A percentile compares a stretch with the other conserved stretches of the same genome.
Evolutionary conservation across 2,797 vertebrate species (phyloP).

Genomic region (Sebastiscus albofasciatus): DNA sequence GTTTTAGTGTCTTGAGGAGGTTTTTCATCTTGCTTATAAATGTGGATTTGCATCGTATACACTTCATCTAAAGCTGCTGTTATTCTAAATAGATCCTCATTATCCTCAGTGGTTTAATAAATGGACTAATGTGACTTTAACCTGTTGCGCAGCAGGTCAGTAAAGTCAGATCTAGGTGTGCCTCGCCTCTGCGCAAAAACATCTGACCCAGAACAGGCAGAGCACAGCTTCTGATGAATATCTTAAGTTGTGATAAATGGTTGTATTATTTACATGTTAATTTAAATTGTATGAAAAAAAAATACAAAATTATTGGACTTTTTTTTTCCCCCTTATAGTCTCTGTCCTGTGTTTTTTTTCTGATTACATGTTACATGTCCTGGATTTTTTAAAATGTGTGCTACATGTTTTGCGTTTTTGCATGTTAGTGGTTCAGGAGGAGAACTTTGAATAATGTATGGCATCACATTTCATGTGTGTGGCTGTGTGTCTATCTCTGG

Average conservation of each 20-base stretch:
- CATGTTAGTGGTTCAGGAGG: constrained; percentile 26
- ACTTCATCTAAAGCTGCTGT: background rate
- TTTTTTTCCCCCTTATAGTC: background rate
- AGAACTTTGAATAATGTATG: constrained; percentile 65
- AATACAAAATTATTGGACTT: background rate
- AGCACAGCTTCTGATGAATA: background rate
- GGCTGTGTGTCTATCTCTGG: constrained; percentile 15
- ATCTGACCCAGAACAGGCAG: constrained; percentile 22
- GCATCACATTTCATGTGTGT: constrained; percentile 47
- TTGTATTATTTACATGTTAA: background rate
- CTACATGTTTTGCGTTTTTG: constrained; percentile 21
- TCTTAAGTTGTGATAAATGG: background rate
- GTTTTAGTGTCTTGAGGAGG: background rate
- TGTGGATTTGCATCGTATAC: background rate
- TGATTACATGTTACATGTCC: constrained; percentile 12
- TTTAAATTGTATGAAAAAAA: background rate
- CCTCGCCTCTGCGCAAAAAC: constrained; percentile 59
- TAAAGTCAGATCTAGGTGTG: constrained; percentile 54
- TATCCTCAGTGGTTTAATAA: background rate
- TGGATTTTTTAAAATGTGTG: constrained; percentile 22
- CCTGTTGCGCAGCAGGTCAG: constrained; percentile 72
- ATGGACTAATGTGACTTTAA: constrained; percentile 27
- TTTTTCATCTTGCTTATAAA: background rate
- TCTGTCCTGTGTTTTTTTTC: background rate
- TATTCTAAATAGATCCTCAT: background rate